Evolutionary conservation across 2,888 invertebrate species (phyloP), one percentile per base, ranked within the genome.

Genomic region (Drosophila seclusa): DNA sequence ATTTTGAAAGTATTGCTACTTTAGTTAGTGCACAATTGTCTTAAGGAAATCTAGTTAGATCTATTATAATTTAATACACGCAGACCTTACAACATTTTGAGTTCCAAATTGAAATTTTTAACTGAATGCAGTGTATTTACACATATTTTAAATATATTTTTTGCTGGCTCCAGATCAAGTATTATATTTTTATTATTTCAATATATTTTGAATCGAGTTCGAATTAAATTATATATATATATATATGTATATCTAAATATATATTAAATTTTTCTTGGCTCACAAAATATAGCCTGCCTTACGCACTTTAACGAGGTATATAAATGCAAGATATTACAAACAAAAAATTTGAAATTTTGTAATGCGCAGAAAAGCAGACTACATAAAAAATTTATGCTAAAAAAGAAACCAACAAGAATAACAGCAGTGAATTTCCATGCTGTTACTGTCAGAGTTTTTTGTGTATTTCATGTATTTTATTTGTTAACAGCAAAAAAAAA

Each of bases 401-500:
- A 65, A 60, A 31, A 52, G 27, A 40, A 13, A 6, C 21, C 18
- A 54, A 48, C 29, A 38, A 11, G 27, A 65, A 76, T 18, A 76
- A 48, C 59, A 68, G 42, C 32, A 62, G 36, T n/a, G 36, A 50
- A 61, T 64, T 69, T 61, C 36, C 50, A 66, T 76, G 64, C 49
- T 72, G 61, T 68, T 65, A 67, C 76, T 78, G 67, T 75, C 79
- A 71, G 49, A 70, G 64, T 32, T 71, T 45, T 70, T 31, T 55
- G 45, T 59, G 32, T 38, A 49, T 57, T 63, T 66, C 75, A 75
- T 78, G 76, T 72, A 72, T 80, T 60, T 65, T 49, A 67, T 79
- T 71, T 76, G 80, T 65, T 78, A 79, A 75, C 71, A 78, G 76
- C 53, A 60, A 64, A 64, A 52, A 21, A 55, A n/a, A 49, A 48